phyloP scores from a whole-genome alignment of 2,113 vertebrate genomes.

The Nettapus auritus region DNA sequence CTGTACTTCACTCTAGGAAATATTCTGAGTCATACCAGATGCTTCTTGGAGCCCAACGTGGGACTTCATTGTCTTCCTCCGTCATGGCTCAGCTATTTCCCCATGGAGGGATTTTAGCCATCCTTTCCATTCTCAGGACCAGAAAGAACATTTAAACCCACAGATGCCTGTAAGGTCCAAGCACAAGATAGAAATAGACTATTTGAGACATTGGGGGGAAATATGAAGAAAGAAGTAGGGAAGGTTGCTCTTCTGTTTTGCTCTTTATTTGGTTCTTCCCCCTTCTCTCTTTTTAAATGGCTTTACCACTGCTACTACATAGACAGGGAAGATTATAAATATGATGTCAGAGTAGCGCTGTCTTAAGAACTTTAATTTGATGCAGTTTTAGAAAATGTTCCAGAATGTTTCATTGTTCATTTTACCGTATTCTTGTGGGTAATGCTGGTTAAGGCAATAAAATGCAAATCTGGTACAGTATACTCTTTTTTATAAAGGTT shows the following conservation, averaged over 20 bases:
- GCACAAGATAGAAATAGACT: neutral
- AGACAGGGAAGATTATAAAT: constrained; percentile 1
- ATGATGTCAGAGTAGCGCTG: neutral
- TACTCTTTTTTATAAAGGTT: constrained; percentile 23
- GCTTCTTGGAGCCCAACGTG: neutral
- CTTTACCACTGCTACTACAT: neutral
- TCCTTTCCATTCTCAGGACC: constrained; percentile 18
- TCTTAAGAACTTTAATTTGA: neutral
- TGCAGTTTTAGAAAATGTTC: constrained; percentile 22
- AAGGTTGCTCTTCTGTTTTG: neutral
- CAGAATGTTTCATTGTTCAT: constrained; percentile 26
- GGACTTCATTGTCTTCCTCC: constrained; percentile 52
- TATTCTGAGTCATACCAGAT: constrained; percentile 53
- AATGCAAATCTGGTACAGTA: constrained; percentile 13
- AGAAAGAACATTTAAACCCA: constrained; percentile 16
- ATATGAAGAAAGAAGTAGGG: neutral
- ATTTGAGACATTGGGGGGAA: neutral
- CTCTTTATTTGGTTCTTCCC: neutral
- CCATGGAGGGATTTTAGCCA: neutral
- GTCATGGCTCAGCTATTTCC: constrained; percentile 44
- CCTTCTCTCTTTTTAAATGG: neutral
- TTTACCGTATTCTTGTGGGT: constrained; percentile 43
- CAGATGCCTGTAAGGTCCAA: neutral
- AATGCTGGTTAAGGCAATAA: constrained; percentile 39
- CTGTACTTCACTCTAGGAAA: constrained; percentile 43